phyloP scores from a whole-genome alignment of 2,888 invertebrate genomes.

The Scaptomyza polygonia region DNA sequence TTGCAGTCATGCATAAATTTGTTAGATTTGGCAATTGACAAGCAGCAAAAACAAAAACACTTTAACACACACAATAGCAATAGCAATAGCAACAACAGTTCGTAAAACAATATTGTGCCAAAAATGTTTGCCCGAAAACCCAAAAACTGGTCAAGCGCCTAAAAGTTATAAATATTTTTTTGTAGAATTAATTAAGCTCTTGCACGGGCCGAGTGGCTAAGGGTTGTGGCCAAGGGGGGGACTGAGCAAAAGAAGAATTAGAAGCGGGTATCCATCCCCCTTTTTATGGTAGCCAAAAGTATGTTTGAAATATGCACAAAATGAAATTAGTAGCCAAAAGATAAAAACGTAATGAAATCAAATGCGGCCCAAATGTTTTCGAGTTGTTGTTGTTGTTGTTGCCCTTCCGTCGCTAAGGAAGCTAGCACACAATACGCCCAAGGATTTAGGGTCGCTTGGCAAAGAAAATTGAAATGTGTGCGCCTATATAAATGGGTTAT shows the following conservation, averaged over 20 bases:
- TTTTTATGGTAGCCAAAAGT: slow-evolving; percentile 21
- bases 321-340: slow-evolving; percentile 73
- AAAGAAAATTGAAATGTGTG: slow-evolving; percentile 71
- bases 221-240: background rate
- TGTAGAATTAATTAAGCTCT: slow-evolving; percentile 70
- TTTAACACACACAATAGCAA: slow-evolving; percentile 12
- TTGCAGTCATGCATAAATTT: slow-evolving; percentile 77
- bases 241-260: background rate
- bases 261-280: background rate
- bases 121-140: slow-evolving; percentile 43
- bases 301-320: slow-evolving; percentile 66
- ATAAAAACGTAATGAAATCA: slow-evolving; percentile 78
- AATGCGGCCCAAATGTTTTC: slow-evolving; percentile 76
- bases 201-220: slow-evolving; percentile 28
- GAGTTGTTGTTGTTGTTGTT: slow-evolving; percentile 34
- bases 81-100: slow-evolving; percentile 28
- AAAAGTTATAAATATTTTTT: slow-evolving; percentile 72
- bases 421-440: slow-evolving; percentile 29
- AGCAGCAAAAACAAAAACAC: slow-evolving; percentile 41
- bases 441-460: background rate
- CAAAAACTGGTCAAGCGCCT: slow-evolving; percentile 47
- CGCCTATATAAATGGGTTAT: slow-evolving; percentile 66
- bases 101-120: slow-evolving; percentile 59
- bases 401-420: slow-evolving; percentile 13
- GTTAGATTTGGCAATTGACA: slow-evolving; percentile 72